These are phyloP conservation scores for Chrysogorgia sp. DNA, from an alignment of 92 coral and sea anemone genomes.

Conservation along the genomic window DNA sequence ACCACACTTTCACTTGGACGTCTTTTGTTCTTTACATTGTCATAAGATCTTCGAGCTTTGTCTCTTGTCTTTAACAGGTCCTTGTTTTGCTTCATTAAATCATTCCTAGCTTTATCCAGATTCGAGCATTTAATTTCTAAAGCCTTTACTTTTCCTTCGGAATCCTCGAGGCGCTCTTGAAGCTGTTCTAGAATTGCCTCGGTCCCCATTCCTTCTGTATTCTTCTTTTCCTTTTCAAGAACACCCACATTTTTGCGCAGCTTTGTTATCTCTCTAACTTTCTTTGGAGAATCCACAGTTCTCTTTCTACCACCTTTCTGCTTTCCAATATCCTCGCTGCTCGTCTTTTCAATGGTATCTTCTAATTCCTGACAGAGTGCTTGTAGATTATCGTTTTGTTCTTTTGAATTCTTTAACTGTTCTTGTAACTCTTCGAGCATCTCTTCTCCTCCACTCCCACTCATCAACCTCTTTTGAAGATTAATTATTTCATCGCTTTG, in stretches of 20 bases:
- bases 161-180: neutral
- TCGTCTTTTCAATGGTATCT: constrained; percentile 32
- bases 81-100: too few relatives aligned
- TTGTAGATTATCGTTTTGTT: constrained; percentile 58
- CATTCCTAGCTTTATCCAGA: too few relatives aligned
- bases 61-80: too few relatives aligned
- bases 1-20: too few relatives aligned
- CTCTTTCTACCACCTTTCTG: constrained; percentile 53
- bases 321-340: constrained; percentile 73
- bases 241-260: neutral
- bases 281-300: constrained; percentile 58
- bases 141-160: too few relatives aligned
- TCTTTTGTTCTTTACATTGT: too few relatives aligned
- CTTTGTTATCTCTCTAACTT: constrained; percentile 11
- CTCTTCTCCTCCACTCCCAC: constrained; percentile 63
- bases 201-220: neutral
- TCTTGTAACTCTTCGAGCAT: constrained; percentile 63
- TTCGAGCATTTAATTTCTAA: too few relatives aligned
- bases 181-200: neutral
- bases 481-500: constrained; percentile 54
- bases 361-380: neutral
- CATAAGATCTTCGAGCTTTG: too few relatives aligned
- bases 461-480: constrained; percentile 55
- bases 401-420: constrained; percentile 73
- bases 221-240: too few relatives aligned